Percentiles rank a stretch among this genome's conserved stretches.
These are phyloP conservation scores for Rotaria macrura DNA, from an alignment of 2,888 invertebrate genomes.

Conservation along the genomic window DNA sequence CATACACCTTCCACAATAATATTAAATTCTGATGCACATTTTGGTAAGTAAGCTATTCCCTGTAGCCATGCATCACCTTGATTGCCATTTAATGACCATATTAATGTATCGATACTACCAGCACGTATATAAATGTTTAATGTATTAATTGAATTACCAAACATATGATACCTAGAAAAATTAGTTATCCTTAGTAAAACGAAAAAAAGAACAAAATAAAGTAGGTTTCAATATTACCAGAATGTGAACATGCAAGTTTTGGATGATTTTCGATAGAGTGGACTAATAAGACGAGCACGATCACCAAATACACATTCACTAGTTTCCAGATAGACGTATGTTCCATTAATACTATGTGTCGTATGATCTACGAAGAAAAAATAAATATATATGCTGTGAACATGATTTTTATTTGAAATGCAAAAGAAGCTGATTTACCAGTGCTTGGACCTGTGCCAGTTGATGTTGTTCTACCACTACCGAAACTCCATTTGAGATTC, in stretches of 20 bases:
- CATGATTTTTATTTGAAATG: neutral
- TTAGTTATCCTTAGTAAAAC: too few species aligned
- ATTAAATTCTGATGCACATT: conserved; percentile 26
- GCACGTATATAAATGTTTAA: conserved; percentile 37
- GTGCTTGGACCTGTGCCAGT: conserved; percentile 40
- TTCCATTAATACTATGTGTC: conserved; percentile 16
- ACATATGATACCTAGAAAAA: conserved; percentile 44
- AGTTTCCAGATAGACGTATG: conserved; percentile 34
- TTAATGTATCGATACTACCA: neutral
- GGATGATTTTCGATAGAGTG: conserved; percentile 38
- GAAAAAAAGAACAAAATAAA: neutral
- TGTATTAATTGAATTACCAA: conserved; percentile 40
- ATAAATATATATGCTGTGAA: neutral
- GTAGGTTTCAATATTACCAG: neutral
- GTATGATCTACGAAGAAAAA: conserved; percentile 37
- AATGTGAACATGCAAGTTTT: conserved; percentile 10
- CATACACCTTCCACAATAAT: conserved; percentile 26
- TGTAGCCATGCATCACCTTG: conserved; percentile 42
- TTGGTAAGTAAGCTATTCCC: conserved; percentile 37
- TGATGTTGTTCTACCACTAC: conserved; percentile 37
- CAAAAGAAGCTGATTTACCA: neutral
- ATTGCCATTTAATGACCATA: conserved; percentile 39
- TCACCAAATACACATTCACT: conserved; percentile 39
- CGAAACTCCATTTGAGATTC: conserved; percentile 41
- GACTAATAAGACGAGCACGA: conserved; percentile 41